Conservation (phyloP, 2,888 invertebrate genomes). For the Chesias legatella region DNA sequence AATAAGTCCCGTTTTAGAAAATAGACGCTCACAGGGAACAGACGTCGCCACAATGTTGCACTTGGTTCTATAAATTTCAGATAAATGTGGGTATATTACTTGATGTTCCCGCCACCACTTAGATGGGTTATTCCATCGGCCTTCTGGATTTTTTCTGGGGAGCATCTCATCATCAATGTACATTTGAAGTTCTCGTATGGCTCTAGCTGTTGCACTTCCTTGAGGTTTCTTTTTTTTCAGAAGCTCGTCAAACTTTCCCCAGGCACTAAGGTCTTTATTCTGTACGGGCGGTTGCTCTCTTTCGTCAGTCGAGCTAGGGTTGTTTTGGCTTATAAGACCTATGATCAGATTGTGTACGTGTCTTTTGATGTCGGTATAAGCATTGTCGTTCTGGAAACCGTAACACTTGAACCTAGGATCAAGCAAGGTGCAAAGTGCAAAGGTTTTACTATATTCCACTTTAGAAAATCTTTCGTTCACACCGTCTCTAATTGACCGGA, state of each 20-base stretch:
- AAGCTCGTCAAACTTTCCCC: constrained; percentile 16
- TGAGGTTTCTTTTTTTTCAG: constrained; percentile 15
- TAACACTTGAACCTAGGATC: too few relatives aligned
- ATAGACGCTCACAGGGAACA: constrained; percentile 18
- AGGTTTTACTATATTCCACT: constrained; percentile 2
- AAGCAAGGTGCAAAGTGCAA: neutral
- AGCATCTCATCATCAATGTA: constrained; percentile 13
- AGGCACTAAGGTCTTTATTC: constrained; percentile 12
- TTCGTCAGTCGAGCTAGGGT: neutral
- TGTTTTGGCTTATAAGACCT: too few relatives aligned
- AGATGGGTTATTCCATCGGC: constrained; percentile 14
- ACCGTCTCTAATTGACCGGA: neutral
- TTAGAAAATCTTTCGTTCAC: neutral
- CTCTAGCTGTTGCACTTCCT: constrained; percentile 19
- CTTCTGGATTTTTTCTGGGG: constrained; percentile 5
- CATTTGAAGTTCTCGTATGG: constrained; percentile 9
- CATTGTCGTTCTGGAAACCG: too few relatives aligned
- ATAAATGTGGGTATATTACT: constrained; percentile 16
- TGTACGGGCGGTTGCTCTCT: neutral
- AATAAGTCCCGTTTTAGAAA: constrained; percentile 12
- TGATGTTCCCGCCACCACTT: constrained; percentile 19
- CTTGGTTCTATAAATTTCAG: constrained; percentile 10
- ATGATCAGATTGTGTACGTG: too few relatives aligned
- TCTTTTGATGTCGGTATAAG: too few relatives aligned
- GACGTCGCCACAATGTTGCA: constrained; percentile 22